Base-by-base conservation (phyloP, 1,140 invertebrate species). In the Caenorhabditis briggsae region DNA sequence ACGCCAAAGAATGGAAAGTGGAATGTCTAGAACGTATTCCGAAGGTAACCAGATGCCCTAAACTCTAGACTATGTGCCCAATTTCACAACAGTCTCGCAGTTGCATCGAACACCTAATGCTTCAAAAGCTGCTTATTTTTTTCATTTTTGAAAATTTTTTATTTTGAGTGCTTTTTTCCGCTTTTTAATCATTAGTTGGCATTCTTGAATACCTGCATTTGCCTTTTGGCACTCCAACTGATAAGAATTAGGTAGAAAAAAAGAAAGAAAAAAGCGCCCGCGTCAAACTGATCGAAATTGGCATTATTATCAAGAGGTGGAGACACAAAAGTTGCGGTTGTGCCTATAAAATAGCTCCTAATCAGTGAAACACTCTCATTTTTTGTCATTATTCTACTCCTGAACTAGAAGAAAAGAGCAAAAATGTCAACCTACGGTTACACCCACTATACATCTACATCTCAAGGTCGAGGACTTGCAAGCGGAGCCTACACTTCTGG, bases 341-440 rank as follows among this genome's bases (percentile, higher is more conserved):
- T 33, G 46, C 70, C 46, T 78, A 78, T 78, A 78, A 78, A 78
- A 78, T 14, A 53, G 3, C 18, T 6, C 5, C 46, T 50, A 78
- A 78, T 78, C 70, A 78, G 70, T 78, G 43, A 2, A n/a, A 50
- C 33, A 53, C n/a, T 50, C 9, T 53, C 70, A 78, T 50, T 78
- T 78, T 78, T 78, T 78, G 14, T 70, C 41, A 46, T 70, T 43
- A 48, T 78, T 78, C 50, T 8, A 65, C 33, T 43, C 43, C 41
- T 46, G 41, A 43, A 43, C 43, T n/a, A 50, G 9, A 5, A 6
- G 33, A 46, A 70, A 78, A 50, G n/a, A 20, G 9, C 70, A 23
- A 78, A 78, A 78, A 78, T 78, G 70, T 78, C 70, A 41, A 48
- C 46, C n/a, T 78, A 78, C 46, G 43, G 41, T n/a, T 70, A 43